Percentiles rank a stretch among this genome's conserved stretches.
Conservation (phyloP, 2,797 vertebrate species). For the Gymnothorax javanicus region DNA sequence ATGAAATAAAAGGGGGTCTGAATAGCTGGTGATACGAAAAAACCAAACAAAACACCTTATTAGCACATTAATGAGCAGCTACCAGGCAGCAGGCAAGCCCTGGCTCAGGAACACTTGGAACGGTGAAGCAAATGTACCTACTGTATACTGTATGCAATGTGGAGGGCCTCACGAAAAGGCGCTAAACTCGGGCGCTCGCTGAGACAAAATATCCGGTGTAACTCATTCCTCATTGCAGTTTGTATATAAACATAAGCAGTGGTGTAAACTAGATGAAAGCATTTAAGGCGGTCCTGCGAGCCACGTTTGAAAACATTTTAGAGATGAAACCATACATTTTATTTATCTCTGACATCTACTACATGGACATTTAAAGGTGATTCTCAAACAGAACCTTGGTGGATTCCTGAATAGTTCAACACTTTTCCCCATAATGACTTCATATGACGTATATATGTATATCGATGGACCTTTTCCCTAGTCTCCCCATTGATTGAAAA, state of each 20-base stretch:
- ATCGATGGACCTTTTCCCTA: no score
- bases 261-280: not conserved
- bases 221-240: not conserved
- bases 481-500: no score
- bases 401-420: not conserved
- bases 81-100: constrained; percentile 30
- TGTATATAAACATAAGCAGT: constrained; percentile 3
- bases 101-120: not conserved
- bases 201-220: not conserved
- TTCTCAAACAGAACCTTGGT: not conserved
- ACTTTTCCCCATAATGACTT: no score
- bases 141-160: not conserved
- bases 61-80: constrained; percentile 39
- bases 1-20: constrained; percentile 35
- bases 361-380: not conserved
- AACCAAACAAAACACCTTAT: constrained; percentile 37
- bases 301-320: not conserved
- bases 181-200: not conserved
- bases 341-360: not conserved
- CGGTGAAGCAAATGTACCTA: constrained; percentile 14
- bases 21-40: constrained; percentile 35
- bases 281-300: not conserved
- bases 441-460: no score
- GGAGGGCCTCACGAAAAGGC: not conserved
- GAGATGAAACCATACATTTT: not conserved